Evolutionary conservation across 2,797 vertebrate species (phyloP).

Genomic region (Limosa lapponica): DNA sequence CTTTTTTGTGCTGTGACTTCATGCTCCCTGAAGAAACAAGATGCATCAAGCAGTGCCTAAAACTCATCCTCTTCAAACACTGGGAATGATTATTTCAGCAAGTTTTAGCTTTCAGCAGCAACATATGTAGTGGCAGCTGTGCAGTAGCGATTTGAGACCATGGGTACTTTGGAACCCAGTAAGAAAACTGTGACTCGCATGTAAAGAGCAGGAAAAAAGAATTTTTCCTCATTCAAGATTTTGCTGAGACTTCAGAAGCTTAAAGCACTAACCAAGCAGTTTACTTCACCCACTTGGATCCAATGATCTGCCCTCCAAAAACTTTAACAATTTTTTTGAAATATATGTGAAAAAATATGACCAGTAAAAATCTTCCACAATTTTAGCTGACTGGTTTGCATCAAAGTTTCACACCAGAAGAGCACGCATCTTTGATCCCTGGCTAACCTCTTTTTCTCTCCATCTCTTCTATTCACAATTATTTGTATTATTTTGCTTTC

Average conservation of each 20-base stretch:
- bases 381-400: neutral
- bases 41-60: conserved; percentile 50
- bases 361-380: neutral
- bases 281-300: neutral
- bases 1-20: conserved; percentile 53
- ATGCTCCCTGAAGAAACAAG: conserved; percentile 62
- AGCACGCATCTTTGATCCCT: neutral
- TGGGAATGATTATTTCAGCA: conserved; percentile 72
- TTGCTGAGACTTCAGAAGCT: conserved; percentile 57
- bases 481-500: conserved; percentile 26
- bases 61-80: conserved; percentile 54
- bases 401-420: neutral
- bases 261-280: conserved; percentile 32
- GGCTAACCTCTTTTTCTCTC: neutral
- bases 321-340: conserved; percentile 6
- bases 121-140: conserved; percentile 73
- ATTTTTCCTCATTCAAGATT: conserved; percentile 51
- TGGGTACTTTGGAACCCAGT: conserved; percentile 46
- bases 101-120: conserved; percentile 72
- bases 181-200: conserved; percentile 68
- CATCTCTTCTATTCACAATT: neutral
- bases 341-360: neutral
- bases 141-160: conserved; percentile 54
- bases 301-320: neutral
- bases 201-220: conserved; percentile 40